Evolutionary conservation across 2,888 invertebrate species (phyloP).

Genomic region (Ariolimax columbianus): DNA sequence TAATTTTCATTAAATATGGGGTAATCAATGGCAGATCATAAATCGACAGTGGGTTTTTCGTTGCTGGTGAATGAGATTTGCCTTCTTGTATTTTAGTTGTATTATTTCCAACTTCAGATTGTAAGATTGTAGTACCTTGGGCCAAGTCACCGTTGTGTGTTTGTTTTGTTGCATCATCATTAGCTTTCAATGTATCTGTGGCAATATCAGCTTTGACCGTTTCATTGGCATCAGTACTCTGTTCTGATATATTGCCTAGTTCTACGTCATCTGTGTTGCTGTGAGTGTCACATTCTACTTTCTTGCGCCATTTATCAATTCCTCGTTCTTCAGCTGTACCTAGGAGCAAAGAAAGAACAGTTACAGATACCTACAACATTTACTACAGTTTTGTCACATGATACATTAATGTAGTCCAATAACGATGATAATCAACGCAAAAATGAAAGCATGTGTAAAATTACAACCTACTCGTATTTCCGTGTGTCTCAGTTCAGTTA

Average conservation of each 20-base stretch:
- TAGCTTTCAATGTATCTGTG: background rate
- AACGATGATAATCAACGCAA: too few relatives aligned
- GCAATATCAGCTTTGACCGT: background rate
- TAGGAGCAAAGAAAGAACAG: background rate
- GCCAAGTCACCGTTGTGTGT: background rate
- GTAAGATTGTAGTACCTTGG: background rate
- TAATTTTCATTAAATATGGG: background rate
- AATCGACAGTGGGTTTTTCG: background rate
- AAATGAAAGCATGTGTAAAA: too few relatives aligned
- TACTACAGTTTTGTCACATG: too few relatives aligned
- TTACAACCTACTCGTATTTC: too few relatives aligned
- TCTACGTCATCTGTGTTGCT: background rate
- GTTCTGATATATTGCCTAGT: background rate
- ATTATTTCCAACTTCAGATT: background rate
- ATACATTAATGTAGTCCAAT: too few relatives aligned
- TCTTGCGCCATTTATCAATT: background rate
- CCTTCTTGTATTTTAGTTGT: background rate
- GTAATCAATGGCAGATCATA: conserved; percentile 25
- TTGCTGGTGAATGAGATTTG: too few relatives aligned
- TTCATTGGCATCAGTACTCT: background rate
- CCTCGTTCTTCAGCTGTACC: conserved; percentile 11
- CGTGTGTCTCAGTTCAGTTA: too few relatives aligned
- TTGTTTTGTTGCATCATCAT: background rate
- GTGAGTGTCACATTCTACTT: background rate
- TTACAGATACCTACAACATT: background rate